Conservation (phyloP, 2,113 vertebrate species). For the Plectropomus leopardus region DNA sequence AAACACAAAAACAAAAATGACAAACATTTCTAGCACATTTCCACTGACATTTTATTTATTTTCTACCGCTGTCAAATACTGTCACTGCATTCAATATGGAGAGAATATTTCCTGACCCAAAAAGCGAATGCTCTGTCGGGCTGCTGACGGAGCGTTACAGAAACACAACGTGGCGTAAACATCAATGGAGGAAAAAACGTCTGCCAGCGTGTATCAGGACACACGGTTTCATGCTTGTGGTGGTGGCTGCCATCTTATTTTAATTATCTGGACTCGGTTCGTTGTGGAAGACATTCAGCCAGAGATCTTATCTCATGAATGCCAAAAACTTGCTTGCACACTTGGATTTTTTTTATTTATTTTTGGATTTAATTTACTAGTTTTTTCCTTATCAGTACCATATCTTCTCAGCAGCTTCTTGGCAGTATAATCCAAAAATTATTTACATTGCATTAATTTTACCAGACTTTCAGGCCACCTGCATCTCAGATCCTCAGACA, state of each 20-base stretch:
- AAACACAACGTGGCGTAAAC: slow-evolving; percentile 5
- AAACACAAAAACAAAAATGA: neutral
- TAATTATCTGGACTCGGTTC: neutral
- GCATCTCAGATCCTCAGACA: too few relatives aligned
- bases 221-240: neutral
- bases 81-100: neutral
- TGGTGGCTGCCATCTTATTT: neutral
- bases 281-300: neutral
- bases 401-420: too few relatives aligned
- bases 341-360: too few relatives aligned
- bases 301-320: neutral
- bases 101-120: slow-evolving; percentile 7
- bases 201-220: neutral
- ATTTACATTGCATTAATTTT: too few relatives aligned
- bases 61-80: slow-evolving; percentile 4
- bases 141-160: slow-evolving; percentile 12
- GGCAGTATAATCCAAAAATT: too few relatives aligned
- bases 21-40: slow-evolving; percentile 6
- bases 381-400: too few relatives aligned
- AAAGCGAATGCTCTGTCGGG: neutral
- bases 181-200: neutral
- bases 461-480: too few relatives aligned
- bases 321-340: too few relatives aligned
- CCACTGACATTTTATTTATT: neutral
- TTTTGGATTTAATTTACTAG: too few relatives aligned